These are phyloP conservation scores for Protonibea diacanthus DNA, from an alignment of 2,797 vertebrate genomes.

Conservation along the genomic window DNA sequence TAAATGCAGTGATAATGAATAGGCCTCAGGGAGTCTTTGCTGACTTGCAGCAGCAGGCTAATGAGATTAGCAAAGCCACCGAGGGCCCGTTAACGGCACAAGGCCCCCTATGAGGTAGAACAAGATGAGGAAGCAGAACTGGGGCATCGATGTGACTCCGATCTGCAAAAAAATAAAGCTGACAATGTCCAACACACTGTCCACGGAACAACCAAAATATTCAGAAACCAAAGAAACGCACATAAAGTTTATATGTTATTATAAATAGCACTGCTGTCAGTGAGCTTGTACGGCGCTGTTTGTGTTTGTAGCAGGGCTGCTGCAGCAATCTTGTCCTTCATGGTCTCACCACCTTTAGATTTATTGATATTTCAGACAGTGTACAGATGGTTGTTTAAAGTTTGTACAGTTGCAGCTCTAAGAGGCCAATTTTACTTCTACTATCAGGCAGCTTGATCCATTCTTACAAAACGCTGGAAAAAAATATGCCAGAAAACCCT, in stretches of 20 bases:
- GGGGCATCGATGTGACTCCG: constrained; percentile 17
- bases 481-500: constrained; percentile 17
- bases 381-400: constrained; percentile 17
- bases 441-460: constrained; percentile 8
- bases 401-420: constrained; percentile 7
- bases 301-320: constrained; percentile 1
- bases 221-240: background rate
- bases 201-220: background rate
- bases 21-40: constrained; percentile 71
- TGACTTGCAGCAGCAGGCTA: constrained; percentile 74
- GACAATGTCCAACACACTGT: background rate
- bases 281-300: background rate
- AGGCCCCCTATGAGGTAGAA: constrained; percentile 47
- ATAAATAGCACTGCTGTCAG: background rate
- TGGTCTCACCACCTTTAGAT: constrained; percentile 2
- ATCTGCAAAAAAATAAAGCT: constrained; percentile 37
- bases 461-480: constrained; percentile 5
- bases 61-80: constrained; percentile 74
- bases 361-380: constrained; percentile 10
- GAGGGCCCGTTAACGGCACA: constrained; percentile 53
- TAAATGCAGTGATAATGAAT: constrained; percentile 74
- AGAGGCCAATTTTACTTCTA: constrained; percentile 1
- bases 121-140: constrained; percentile 42
- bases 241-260: background rate
- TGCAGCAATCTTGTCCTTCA: background rate